These are phyloP conservation scores for Dermolepida albohirtum DNA, from an alignment of 2,888 invertebrate species.

Conservation along the genomic window DNA sequence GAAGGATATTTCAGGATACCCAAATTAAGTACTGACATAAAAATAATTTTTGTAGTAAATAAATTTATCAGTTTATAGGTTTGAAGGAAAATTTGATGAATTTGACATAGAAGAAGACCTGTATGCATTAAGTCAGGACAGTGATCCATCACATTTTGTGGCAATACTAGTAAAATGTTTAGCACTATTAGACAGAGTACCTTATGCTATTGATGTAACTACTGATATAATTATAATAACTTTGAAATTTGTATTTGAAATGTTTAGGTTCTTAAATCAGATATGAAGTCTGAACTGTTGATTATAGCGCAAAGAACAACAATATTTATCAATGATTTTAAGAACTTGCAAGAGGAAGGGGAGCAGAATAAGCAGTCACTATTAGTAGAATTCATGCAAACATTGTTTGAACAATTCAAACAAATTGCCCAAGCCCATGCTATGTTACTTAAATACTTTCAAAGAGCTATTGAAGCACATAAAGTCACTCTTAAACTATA, in stretches of 20 bases:
- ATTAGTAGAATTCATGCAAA: slow-evolving; percentile 74
- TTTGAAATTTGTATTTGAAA: slow-evolving; percentile 5
- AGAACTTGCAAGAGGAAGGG: slow-evolving; percentile 62
- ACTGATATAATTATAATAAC: slow-evolving; percentile 6
- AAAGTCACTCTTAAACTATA: slow-evolving; percentile 71
- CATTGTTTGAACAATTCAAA: slow-evolving; percentile 86
- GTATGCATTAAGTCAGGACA: slow-evolving; percentile 70
- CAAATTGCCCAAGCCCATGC: slow-evolving; percentile 83
- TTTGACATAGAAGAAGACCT: slow-evolving; percentile 71
- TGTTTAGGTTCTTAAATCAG: slow-evolving; percentile 79
- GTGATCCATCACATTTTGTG: slow-evolving; percentile 77
- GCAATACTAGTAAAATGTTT: slow-evolving; percentile 88
- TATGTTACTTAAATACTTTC: slow-evolving; percentile 73
- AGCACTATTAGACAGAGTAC: slow-evolving; percentile 83
- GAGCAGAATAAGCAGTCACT: slow-evolving; percentile 63
- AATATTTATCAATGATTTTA: slow-evolving; percentile 77
- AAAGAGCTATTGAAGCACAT: slow-evolving; percentile 72
- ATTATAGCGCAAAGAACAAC: slow-evolving; percentile 84
- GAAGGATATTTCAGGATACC: slow-evolving; percentile 68
- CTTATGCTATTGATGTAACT: slow-evolving; percentile 84
- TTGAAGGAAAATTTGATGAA: slow-evolving; percentile 55
- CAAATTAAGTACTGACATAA: slow-evolving; percentile 46
- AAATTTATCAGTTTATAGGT: slow-evolving; percentile 46
- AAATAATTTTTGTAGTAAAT: slow-evolving; percentile 9
- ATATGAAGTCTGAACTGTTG: slow-evolving; percentile 85